A percentile compares a stretch with the other conserved stretches of the same genome.
Evolutionary conservation across 2,797 vertebrate species (phyloP).

Genomic region (Phataginus tricuspis): DNA sequence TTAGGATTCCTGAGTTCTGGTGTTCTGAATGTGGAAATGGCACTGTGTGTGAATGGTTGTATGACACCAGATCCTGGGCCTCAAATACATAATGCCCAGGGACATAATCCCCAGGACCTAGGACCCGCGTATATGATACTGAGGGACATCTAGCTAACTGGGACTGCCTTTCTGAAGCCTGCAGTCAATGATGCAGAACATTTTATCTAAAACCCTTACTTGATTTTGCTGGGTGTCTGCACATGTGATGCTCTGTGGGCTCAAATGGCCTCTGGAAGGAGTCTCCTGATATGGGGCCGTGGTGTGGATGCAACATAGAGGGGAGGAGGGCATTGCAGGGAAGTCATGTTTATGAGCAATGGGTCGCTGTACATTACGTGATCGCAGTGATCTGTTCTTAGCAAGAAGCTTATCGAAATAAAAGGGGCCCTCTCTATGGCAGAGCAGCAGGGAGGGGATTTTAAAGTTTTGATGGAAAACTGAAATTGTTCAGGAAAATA

Average conservation of each 20-base stretch:
- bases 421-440: background rate
- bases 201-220: background rate
- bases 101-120: no score
- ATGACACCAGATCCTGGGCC: background rate
- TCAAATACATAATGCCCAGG: background rate
- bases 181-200: background rate
- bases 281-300: background rate
- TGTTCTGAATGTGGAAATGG: background rate
- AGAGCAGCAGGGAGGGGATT: constrained; percentile 31
- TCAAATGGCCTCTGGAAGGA: background rate
- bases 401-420: background rate
- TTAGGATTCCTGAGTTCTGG: background rate
- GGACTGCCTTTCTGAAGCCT: background rate
- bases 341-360: background rate
- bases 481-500: constrained; percentile 28
- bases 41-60: background rate
- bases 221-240: background rate
- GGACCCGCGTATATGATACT: background rate
- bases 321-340: background rate
- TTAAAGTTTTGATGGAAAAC: constrained; percentile 65
- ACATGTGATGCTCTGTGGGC: background rate
- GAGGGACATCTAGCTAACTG: no score
- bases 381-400: background rate
- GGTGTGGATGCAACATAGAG: background rate
- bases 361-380: background rate